Conservation (phyloP, 1,140 invertebrate species). For the Drosophila asahinai region DNA sequence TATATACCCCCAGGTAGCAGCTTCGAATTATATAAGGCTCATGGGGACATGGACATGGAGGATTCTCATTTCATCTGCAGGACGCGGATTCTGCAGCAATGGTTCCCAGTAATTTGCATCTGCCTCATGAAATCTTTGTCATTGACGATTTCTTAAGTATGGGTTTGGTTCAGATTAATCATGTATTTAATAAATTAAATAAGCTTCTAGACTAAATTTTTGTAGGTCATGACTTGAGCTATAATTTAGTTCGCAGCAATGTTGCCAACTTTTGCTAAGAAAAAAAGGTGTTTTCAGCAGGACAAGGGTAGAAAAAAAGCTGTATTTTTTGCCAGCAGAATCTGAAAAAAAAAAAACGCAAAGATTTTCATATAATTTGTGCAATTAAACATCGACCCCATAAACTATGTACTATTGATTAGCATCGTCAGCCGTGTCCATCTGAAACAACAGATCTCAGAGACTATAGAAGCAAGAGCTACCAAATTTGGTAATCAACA, state of each 20-base stretch:
- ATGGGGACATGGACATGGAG: background rate
- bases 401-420: too few relatives aligned
- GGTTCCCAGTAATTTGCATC: background rate
- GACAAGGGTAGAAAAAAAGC: too few relatives aligned
- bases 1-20: background rate
- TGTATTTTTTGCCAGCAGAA: too few relatives aligned
- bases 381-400: too few relatives aligned
- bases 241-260: background rate
- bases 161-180: background rate
- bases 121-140: background rate
- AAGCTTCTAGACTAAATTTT: background rate
- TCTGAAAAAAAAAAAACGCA: too few relatives aligned
- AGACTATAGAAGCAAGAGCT: too few relatives aligned
- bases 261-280: too few relatives aligned
- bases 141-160: background rate
- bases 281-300: too few relatives aligned
- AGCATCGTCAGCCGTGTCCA: too few relatives aligned
- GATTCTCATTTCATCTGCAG: background rate
- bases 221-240: background rate
- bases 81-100: background rate
- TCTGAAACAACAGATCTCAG: too few relatives aligned
- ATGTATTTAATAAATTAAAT: background rate
- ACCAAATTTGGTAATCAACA: too few relatives aligned
- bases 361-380: too few relatives aligned
- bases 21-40: background rate